A percentile compares a stretch with the other conserved stretches of the same genome.
These are phyloP conservation scores for Etheostoma spectabile DNA, from an alignment of 2,113 vertebrate genomes.

Conservation along the genomic window DNA sequence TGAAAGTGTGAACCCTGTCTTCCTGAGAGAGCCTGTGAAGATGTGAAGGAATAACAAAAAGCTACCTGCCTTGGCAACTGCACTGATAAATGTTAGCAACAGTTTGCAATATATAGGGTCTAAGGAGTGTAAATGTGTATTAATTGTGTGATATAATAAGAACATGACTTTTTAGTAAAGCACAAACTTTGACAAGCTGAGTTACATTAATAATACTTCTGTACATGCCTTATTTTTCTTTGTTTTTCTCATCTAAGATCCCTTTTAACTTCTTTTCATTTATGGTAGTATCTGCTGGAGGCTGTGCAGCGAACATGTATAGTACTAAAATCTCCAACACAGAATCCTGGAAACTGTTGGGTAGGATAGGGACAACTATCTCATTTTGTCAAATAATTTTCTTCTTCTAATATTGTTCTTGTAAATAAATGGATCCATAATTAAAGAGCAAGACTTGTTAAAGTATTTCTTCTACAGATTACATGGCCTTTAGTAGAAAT, in stretches of 20 bases:
- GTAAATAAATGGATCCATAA: background rate
- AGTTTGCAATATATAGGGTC: background rate
- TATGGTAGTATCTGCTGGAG: background rate
- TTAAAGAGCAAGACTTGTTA: background rate
- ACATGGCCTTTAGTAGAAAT: too few relatives aligned
- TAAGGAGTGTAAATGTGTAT: background rate
- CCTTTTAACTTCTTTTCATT: too few relatives aligned
- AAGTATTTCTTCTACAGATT: too few relatives aligned
- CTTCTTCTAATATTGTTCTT: background rate
- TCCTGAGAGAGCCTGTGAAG: conserved; percentile 21
- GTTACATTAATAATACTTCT: too few relatives aligned
- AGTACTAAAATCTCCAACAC: background rate
- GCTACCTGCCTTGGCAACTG: too few relatives aligned
- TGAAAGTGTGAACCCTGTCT: conserved; percentile 44
- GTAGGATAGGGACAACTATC: background rate
- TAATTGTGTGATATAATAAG: background rate
- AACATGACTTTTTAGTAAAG: background rate
- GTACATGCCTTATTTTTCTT: background rate
- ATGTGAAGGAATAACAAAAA: background rate
- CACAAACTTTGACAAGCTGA: background rate
- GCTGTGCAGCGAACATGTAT: background rate
- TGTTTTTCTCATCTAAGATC: background rate
- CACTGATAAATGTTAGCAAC: too few relatives aligned
- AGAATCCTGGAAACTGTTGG: background rate
- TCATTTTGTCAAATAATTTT: background rate